Conservation (phyloP, 2,113 vertebrate species). For the Oenanthe oenanthe region DNA sequence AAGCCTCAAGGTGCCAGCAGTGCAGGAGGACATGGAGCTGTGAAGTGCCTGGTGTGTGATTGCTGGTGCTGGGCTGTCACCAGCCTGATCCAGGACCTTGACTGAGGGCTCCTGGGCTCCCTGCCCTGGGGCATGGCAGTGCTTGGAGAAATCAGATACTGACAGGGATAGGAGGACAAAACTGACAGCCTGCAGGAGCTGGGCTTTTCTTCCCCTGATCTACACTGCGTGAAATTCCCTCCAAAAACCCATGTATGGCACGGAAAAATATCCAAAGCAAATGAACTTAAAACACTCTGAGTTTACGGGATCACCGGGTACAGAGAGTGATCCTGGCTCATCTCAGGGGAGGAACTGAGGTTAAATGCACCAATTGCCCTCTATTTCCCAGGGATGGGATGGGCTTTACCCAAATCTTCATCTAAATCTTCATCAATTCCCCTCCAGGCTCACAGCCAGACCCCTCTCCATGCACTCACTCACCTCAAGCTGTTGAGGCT, state of each 20-base stretch:
- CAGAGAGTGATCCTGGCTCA: neutral
- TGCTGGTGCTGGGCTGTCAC: neutral
- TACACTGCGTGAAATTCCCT: neutral
- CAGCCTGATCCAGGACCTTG: neutral
- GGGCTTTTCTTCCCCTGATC: neutral
- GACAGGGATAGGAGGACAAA: neutral
- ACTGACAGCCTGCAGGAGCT: neutral
- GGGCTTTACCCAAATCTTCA: neutral
- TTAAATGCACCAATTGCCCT: neutral
- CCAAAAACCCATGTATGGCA: neutral
- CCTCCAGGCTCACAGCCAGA: neutral
- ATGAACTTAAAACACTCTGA: neutral
- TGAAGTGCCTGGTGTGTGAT: neutral
- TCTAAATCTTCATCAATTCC: neutral
- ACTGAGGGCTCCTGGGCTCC: neutral
- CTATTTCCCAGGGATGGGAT: neutral
- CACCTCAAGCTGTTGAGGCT: constrained; percentile 95
- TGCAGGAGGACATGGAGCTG: neutral
- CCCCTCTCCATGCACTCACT: neutral
- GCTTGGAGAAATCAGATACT: neutral
- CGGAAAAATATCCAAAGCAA: neutral
- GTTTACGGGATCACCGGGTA: neutral
- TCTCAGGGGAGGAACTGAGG: neutral
- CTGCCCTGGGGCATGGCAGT: neutral
- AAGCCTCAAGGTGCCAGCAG: neutral